Base-by-base conservation (phyloP, 2,113 vertebrate species). In the Brachypteracias leptosomus region DNA sequence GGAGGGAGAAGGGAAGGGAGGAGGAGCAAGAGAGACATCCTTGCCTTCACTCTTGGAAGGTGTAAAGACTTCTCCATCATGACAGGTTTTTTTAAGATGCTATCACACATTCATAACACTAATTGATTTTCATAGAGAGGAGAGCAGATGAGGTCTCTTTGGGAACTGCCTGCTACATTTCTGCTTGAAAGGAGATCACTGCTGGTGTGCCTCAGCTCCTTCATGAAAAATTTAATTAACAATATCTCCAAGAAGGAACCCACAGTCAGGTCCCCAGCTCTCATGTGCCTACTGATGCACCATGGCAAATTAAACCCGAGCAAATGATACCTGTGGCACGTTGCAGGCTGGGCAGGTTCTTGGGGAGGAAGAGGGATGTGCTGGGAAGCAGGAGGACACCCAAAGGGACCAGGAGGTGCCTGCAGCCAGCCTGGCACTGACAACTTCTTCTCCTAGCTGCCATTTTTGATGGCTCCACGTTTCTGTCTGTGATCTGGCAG, bases 141-240 rank as follows among this genome's bases (percentile, higher is more conserved):
- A 95, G 71, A 92, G 95, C 93, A 95, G 96, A 97, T 94, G 93
- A 97, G 82, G 89, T 97, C 95, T 97, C 96, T 97, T 97, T 96
- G 96, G 96, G 97, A 98, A 94, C 96, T 95, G 88, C 87, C 93
- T 96, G 95, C 93, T 97, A 97, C 94, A 97, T 97, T 98, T 97
- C 96, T 95, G 89, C 94, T 97, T 95, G 94, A 95, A 96, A 97
- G 93, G 84, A 96, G 86, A 95, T 96, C 87, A 86, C 95, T 96
- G 93, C 93, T 96, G 94, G 92, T 96, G 89, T 81, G 90, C 91
- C 95, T 97, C 91, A 42, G 82, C 88, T 94, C 92, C 96, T 97
- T 97, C 89, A 97, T 96, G 96, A 93, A 98, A 98, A 97, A 97
- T 97, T 97, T 97, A 97, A 98, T 98, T 97, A 97, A 96, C 92